Evolutionary conservation across 1,140 invertebrate species (phyloP), one percentile per base, ranked within the genome.

Genomic region (Bombus soroeensis): DNA sequence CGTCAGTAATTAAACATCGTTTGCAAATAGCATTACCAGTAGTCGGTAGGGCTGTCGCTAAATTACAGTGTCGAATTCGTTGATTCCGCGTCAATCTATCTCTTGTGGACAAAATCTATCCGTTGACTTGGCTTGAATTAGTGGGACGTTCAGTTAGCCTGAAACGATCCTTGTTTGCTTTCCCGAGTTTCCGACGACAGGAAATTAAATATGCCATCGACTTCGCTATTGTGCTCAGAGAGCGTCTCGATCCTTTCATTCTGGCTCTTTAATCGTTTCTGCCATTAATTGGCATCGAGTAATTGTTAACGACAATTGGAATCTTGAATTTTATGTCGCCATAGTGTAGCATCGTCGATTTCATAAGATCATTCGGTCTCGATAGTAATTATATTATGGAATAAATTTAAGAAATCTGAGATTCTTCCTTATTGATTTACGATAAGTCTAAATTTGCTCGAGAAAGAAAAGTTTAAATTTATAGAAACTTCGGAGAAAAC

Each of bases 1-100:
- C 41, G 53, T 47, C 39, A 18, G 32, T 85, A 85, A 73, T 85
- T 80, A 64, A 22, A 57, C 72, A 41, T 62, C 68, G 28, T 43
- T 84, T 37, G 76, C 25, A 79, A 84, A 84, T 79, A 79, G 66
- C 32, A 62, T 84, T 85, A 85, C 83, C 83, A 85, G 68, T 85
- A 57, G 83, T 85, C 83, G 83, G 83, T 85, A 85, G 83, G 32
- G 39, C 18, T 85, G 68, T 25, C 18, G 53, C 32, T 73, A 53
- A 85, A 85, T 80, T 80, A 64, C 77, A 70, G 13, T n/a, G 39
- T 9, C 6, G 32, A 43, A 41, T 41, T 37, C 22, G 32, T 79
- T 32, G 82, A 84, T 79, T 28, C 37, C 22, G 2, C 32, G 10
- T 1, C 28, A 6, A 80, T 80, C 59, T 64, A 80, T 85, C 57